Evolutionary conservation across 2,797 vertebrate species (phyloP).

Genomic region (Pseudochirops corinnae): DNA sequence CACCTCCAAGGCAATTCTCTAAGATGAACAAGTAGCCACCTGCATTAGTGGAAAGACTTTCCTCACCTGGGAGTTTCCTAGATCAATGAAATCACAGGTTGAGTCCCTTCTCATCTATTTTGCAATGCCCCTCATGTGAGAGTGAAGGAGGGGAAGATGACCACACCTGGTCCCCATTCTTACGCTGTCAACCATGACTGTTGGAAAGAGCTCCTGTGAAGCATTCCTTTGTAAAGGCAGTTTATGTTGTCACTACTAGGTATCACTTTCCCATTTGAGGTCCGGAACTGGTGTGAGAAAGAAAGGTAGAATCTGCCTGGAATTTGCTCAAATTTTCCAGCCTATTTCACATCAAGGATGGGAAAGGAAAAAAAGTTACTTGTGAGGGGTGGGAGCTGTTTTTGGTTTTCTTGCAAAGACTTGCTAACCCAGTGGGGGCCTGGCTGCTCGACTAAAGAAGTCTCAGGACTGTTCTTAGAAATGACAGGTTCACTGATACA

Average conservation of each 20-base stretch:
- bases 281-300: background rate
- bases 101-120: background rate
- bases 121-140: background rate
- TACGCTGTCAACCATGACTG: background rate
- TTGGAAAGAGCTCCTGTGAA: background rate
- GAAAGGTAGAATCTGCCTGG: background rate
- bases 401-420: background rate
- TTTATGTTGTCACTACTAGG: background rate
- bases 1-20: background rate
- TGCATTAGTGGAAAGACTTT: background rate
- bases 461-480: slow-evolving; percentile 25
- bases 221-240: background rate
- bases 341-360: background rate
- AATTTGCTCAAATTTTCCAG: slow-evolving; percentile 38
- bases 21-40: background rate
- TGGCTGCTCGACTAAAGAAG: slow-evolving; percentile 5
- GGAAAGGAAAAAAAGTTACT: background rate
- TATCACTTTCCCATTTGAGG: background rate
- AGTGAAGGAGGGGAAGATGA: background rate
- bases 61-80: background rate
- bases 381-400: accelerated
- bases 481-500: background rate
- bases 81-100: background rate
- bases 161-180: background rate
- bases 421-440: background rate